phyloP scores from a whole-genome alignment of 2,888 invertebrate species.

The Xestia ashworthii region DNA sequence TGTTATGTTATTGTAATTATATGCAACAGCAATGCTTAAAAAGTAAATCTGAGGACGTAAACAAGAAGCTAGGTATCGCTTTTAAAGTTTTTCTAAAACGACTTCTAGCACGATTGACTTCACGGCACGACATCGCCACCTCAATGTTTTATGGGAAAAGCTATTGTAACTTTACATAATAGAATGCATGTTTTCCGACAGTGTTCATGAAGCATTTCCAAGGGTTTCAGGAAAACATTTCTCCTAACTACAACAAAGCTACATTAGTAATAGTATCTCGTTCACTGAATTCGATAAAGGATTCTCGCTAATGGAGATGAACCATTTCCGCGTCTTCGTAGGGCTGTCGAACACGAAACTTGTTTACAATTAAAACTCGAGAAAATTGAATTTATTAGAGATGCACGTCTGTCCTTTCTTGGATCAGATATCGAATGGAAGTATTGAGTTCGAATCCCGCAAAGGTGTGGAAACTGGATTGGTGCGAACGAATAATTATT shows the following conservation, averaged over 20 bases:
- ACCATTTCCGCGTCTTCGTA: constrained; percentile 58
- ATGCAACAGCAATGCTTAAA: too few relatives aligned
- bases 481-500: constrained; percentile 48
- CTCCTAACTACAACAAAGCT: constrained; percentile 33
- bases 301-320: constrained; percentile 66
- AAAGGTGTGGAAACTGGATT: constrained; percentile 55
- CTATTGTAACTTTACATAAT: too few relatives aligned
- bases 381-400: constrained; percentile 66
- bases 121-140: too few relatives aligned
- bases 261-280: constrained; percentile 40
- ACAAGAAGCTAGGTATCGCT: too few relatives aligned
- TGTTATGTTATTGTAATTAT: too few relatives aligned
- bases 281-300: constrained; percentile 60
- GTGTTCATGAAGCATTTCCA: neutral
- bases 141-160: constrained; percentile 13
- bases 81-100: too few relatives aligned
- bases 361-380: constrained; percentile 66
- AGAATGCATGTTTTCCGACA: neutral
- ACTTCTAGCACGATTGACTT: too few relatives aligned
- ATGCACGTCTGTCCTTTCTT: constrained; percentile 55
- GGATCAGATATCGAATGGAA: constrained; percentile 63
- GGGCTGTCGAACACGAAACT: constrained; percentile 61
- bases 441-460: constrained; percentile 49
- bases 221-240: constrained; percentile 11
- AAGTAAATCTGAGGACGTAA: too few relatives aligned